Percentiles rank a stretch among this genome's conserved stretches.
Evolutionary conservation across 2,113 vertebrate species (phyloP).

Genomic region (Gasterosteus nipponicus): DNA sequence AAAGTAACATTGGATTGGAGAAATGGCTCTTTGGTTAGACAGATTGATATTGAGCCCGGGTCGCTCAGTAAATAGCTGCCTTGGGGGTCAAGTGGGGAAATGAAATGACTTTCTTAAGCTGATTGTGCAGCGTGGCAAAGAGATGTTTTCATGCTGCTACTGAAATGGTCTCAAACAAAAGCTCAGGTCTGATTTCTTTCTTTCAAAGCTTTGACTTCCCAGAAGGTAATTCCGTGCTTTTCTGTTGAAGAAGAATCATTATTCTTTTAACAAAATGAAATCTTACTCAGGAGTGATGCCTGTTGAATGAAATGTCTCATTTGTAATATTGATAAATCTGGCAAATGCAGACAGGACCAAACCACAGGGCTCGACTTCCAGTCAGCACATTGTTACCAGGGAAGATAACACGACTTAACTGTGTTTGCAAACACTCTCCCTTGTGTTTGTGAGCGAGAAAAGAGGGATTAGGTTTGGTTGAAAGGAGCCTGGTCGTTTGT

Average conservation of each 20-base stretch:
- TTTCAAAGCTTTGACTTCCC: conserved; percentile 38
- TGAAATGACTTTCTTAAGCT: conserved; percentile 23
- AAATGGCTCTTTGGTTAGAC: conserved; percentile 46
- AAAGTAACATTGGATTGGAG: conserved; percentile 47
- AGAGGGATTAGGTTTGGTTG: conserved; percentile 65
- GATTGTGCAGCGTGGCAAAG: conserved; percentile 48
- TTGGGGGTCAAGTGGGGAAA: conserved; percentile 41
- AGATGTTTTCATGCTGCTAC: conserved; percentile 38
- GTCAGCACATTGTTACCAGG: conserved; percentile 40
- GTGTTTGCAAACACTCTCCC: conserved; percentile 38
- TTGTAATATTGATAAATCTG: conserved; percentile 48
- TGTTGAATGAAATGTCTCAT: conserved; percentile 58
- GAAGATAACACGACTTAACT: conserved; percentile 46
- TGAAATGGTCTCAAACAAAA: conserved; percentile 39
- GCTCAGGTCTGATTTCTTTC: conserved; percentile 27
- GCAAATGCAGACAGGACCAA: conserved; percentile 41
- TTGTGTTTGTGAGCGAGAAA: conserved; percentile 56
- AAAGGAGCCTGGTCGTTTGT: conserved; percentile 57
- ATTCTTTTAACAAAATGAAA: conserved; percentile 22
- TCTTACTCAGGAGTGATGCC: conserved; percentile 40
- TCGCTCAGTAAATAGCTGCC: conserved; percentile 29
- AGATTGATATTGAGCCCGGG: conserved; percentile 28
- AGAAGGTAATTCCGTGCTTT: conserved; percentile 15
- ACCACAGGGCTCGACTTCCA: conserved; percentile 45
- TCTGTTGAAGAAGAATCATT: conserved; percentile 21